Evolutionary conservation across 2,888 invertebrate genomes (phyloP).

Genomic region (Ichneumoninae sp.): DNA sequence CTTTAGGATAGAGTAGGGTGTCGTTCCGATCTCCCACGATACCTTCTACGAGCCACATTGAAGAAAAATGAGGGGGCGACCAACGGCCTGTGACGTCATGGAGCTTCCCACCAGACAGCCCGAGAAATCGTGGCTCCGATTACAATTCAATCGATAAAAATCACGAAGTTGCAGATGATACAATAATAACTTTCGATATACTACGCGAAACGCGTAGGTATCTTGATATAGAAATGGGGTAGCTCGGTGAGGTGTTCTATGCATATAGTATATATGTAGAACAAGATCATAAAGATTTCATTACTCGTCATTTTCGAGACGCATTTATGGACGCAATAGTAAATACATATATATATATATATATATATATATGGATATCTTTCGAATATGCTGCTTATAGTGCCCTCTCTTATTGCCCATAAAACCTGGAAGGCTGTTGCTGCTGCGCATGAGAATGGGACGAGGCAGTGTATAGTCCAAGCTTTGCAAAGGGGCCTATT

Average conservation of each 20-base stretch:
- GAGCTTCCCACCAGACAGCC: not conserved
- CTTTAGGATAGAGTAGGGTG: too few species aligned
- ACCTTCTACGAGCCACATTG: not conserved
- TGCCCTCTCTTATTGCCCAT: conserved; percentile 39
- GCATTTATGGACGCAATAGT: conserved; percentile 18
- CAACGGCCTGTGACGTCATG: not conserved
- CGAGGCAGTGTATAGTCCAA: not conserved
- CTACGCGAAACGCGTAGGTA: not conserved
- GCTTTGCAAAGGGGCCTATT: conserved; percentile 5
- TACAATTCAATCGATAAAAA: not conserved
- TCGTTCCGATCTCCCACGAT: too few species aligned
- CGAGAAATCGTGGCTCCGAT: not conserved
- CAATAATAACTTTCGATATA: not conserved
- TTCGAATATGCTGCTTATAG: conserved; percentile 20
- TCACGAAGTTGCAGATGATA: not conserved
- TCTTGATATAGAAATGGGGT: conserved; percentile 6
- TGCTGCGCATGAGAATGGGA: not conserved
- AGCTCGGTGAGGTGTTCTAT: not conserved
- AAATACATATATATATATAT: conserved; percentile 4
- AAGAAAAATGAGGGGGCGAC: not conserved
- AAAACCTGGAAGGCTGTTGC: conserved; percentile 27
- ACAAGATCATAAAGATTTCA: conserved; percentile 26
- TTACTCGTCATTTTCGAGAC: conserved; percentile 22
- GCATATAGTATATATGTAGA: not conserved
- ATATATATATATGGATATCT: not conserved